Conservation (phyloP, 2,797 vertebrate genomes). For the Hapalemur alaotrensis region DNA sequence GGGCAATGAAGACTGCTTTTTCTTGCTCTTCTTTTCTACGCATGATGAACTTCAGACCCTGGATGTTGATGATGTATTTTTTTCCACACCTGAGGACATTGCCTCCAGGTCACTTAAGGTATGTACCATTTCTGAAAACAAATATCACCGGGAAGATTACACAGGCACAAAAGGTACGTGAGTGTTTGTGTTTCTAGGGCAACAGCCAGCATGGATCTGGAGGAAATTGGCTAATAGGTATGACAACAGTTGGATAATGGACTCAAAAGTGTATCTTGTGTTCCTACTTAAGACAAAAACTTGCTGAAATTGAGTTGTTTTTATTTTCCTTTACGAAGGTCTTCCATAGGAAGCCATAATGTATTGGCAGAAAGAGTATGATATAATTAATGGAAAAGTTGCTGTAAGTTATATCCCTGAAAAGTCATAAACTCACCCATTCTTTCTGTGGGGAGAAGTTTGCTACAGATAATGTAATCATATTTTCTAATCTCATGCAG, state of each 20-base stretch:
- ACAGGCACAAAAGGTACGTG: neutral
- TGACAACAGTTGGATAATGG: neutral
- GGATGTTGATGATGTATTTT: slow-evolving; percentile 82
- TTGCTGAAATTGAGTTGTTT: neutral
- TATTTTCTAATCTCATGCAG: neutral
- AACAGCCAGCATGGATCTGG: neutral
- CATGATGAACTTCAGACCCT: slow-evolving; percentile 83
- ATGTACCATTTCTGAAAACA: neutral
- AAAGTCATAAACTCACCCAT: neutral
- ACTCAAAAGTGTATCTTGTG: neutral
- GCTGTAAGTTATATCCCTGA: neutral
- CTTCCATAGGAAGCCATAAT: neutral
- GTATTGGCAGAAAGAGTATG: neutral
- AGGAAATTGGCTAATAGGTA: neutral
- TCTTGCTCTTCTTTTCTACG: slow-evolving; percentile 83
- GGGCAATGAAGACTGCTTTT: slow-evolving; percentile 80
- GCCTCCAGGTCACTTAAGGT: slow-evolving; percentile 82
- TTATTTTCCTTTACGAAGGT: neutral
- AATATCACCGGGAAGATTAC: neutral
- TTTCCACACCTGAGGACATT: slow-evolving; percentile 82
- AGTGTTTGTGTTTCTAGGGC: neutral
- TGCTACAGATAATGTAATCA: neutral
- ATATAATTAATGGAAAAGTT: neutral
- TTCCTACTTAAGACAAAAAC: neutral
- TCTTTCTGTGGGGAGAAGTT: neutral